Conservation (phyloP, 2,797 vertebrate genomes). For the Pristis pectinata region DNA sequence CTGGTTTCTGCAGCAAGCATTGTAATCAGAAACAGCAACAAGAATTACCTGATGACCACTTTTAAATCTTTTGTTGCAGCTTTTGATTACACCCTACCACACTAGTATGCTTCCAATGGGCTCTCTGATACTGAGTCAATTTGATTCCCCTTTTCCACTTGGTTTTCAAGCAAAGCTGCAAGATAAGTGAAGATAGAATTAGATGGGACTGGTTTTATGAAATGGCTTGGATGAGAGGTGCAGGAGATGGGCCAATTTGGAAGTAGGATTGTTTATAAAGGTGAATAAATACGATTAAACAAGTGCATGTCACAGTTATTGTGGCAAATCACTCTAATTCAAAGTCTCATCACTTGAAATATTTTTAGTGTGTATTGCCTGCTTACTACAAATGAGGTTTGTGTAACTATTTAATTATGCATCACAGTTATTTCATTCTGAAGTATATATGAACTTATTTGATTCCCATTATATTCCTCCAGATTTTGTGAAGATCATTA, state of each 20-base stretch:
- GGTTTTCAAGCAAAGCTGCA: neutral
- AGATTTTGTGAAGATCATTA: too few relatives aligned
- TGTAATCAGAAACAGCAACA: neutral
- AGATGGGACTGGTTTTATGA: too few relatives aligned
- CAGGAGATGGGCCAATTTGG: too few relatives aligned
- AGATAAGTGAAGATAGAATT: neutral
- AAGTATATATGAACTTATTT: neutral
- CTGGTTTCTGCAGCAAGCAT: neutral
- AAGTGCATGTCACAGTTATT: neutral
- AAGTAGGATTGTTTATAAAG: too few relatives aligned
- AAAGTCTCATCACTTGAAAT: neutral
- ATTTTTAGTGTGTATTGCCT: neutral
- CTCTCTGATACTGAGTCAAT: neutral
- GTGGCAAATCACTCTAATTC: neutral
- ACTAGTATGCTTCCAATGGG: neutral
- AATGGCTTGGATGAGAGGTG: too few relatives aligned
- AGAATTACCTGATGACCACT: neutral
- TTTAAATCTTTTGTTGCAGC: neutral
- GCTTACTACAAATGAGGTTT: neutral
- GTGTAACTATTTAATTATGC: neutral
- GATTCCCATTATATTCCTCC: neutral
- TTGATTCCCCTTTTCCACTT: neutral
- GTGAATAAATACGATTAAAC: too few relatives aligned
- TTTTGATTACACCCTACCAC: neutral
- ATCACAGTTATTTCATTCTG: neutral